Evolutionary conservation across 2,113 vertebrate genomes (phyloP).

Genomic region (Cryptomyrus ogoouensis): DNA sequence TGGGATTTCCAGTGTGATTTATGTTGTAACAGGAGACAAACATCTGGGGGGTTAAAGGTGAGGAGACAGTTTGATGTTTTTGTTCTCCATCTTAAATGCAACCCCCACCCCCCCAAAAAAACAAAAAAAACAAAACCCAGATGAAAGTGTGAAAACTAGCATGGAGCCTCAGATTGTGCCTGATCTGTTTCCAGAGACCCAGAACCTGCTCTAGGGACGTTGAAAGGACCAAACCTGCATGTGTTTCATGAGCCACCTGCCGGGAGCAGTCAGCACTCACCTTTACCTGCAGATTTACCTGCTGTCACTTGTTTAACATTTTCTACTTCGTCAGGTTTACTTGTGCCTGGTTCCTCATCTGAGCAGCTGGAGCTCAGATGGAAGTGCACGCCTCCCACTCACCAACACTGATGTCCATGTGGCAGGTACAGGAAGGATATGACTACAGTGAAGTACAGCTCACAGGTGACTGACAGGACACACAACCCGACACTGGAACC

Average conservation of each 20-base stretch:
- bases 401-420: background rate
- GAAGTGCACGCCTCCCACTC: background rate
- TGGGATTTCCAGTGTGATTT: background rate
- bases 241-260: background rate
- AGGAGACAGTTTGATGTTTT: background rate
- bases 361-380: background rate
- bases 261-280: background rate
- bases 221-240: background rate
- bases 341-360: background rate
- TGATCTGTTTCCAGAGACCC: background rate
- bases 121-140: background rate
- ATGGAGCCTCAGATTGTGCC: background rate
- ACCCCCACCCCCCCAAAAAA: background rate
- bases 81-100: background rate
- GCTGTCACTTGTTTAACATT: background rate
- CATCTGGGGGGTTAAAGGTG: background rate
- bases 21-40: background rate
- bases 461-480: background rate
- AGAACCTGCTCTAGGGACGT: background rate
- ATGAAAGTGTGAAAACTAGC: background rate
- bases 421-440: background rate
- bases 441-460: background rate
- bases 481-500: background rate
- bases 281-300: background rate
- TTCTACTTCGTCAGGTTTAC: background rate